Evolutionary conservation across 2,113 vertebrate species (phyloP).

Genomic region (Colossoma macropomum): DNA sequence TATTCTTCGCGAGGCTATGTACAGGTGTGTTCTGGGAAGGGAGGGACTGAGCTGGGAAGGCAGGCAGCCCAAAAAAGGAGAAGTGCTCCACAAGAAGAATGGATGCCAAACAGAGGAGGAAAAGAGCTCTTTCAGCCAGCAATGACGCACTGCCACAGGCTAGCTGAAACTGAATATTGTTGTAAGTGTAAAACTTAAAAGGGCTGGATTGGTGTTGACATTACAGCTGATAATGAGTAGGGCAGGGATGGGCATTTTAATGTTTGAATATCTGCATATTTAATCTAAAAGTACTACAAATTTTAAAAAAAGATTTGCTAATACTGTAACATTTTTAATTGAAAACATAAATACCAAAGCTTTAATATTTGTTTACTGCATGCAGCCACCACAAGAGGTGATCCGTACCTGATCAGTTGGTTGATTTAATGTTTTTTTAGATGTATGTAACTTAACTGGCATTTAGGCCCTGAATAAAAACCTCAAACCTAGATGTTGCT

Average conservation of each 20-base stretch:
- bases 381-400: no score
- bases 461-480: no score
- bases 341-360: no score
- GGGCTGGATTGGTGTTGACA: neutral
- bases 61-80: constrained; percentile 40
- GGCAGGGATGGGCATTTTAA: no score
- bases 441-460: no score
- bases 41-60: neutral
- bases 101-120: neutral
- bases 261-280: neutral
- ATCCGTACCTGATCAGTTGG: no score
- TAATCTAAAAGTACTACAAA: neutral
- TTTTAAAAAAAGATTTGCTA: no score
- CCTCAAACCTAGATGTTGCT: no score
- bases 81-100: neutral
- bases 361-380: no score
- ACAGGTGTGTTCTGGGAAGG: constrained; percentile 64
- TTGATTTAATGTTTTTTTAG: no score
- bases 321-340: no score
- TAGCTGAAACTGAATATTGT: neutral
- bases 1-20: constrained; percentile 36
- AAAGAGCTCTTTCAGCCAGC: constrained; percentile 4
- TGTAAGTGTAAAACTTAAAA: neutral
- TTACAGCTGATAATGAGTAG: no score
- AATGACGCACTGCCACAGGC: neutral